These are phyloP conservation scores for Chirona hameri DNA, from an alignment of 2,888 invertebrate genomes.

Conservation along the genomic window DNA sequence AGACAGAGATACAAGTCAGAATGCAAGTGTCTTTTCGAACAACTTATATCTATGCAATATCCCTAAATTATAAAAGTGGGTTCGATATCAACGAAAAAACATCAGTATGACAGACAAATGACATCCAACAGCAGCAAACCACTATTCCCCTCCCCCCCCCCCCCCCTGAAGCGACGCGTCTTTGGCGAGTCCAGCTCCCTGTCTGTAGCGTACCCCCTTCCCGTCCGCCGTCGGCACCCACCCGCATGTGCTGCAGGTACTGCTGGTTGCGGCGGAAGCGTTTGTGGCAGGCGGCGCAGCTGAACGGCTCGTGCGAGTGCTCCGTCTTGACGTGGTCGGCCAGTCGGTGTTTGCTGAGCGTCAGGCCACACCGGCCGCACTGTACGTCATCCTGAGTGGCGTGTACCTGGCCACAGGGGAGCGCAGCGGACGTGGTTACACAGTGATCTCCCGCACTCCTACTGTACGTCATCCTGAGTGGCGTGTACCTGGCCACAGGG, in stretches of 20 bases:
- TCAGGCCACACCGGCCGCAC: not conserved
- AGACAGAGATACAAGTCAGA: too few species aligned
- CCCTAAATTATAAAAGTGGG: too few species aligned
- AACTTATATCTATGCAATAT: too few species aligned
- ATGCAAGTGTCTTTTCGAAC: too few species aligned
- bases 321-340: not conserved
- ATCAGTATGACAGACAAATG: too few species aligned
- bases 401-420: conserved; percentile 4
- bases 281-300: not conserved
- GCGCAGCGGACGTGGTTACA: not conserved
- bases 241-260: conserved; percentile 26
- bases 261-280: conserved; percentile 23
- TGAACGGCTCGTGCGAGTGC: conserved; percentile 1
- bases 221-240: not conserved
- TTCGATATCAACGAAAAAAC: too few species aligned
- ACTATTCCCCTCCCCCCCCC: not conserved
- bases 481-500: not conserved
- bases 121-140: too few species aligned
- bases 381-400: not conserved
- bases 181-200: too few species aligned
- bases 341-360: not conserved
- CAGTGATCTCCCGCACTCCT: too few species aligned
- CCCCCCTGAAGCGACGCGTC: not conserved
- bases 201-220: too few species aligned
- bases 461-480: too few species aligned